These are phyloP conservation scores for Gambusia holbrooki DNA, from an alignment of 2,113 vertebrate species.

Conservation along the genomic window DNA sequence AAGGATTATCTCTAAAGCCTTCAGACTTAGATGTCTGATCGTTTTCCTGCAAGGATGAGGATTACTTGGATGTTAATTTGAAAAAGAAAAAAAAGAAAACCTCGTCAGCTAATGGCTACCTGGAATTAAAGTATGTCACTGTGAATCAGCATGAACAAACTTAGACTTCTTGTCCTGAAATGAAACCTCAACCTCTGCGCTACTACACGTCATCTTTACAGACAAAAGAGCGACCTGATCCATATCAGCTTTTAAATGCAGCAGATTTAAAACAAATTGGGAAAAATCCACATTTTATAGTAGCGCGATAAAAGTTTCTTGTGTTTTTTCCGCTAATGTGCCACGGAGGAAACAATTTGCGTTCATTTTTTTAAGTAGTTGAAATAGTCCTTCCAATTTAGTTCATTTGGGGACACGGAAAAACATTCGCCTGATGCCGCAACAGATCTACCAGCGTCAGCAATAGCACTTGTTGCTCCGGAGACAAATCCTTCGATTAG, in stretches of 20 bases:
- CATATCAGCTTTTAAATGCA: not conserved
- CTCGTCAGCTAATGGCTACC: conserved; percentile 17
- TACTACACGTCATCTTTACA: not conserved
- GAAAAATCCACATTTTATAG: not conserved
- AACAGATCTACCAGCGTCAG: not conserved
- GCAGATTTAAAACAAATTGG: not conserved
- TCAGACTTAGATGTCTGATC: conserved; percentile 36
- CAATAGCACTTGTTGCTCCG: not conserved
- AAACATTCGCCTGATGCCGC: not conserved
- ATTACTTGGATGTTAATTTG: conserved; percentile 34
- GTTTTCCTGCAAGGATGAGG: conserved; percentile 24
- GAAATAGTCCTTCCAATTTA: not conserved
- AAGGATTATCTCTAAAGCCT: conserved; percentile 50
- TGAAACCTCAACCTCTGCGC: not conserved
- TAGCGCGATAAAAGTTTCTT: not conserved
- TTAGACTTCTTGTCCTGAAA: not conserved
- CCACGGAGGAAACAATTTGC: not conserved
- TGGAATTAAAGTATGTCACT: conserved; percentile 21
- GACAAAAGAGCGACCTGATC: not conserved
- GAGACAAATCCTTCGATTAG: not conserved
- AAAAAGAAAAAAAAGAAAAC: not conserved
- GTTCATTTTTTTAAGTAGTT: not conserved
- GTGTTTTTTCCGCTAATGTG: not conserved
- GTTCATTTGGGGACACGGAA: not conserved
- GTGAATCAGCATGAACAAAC: conserved; percentile 24